Percentiles rank a stretch among this genome's conserved stretches.
Evolutionary conservation across 2,113 vertebrate species (phyloP).

Genomic region (Craseonycteris thonglongyai): DNA sequence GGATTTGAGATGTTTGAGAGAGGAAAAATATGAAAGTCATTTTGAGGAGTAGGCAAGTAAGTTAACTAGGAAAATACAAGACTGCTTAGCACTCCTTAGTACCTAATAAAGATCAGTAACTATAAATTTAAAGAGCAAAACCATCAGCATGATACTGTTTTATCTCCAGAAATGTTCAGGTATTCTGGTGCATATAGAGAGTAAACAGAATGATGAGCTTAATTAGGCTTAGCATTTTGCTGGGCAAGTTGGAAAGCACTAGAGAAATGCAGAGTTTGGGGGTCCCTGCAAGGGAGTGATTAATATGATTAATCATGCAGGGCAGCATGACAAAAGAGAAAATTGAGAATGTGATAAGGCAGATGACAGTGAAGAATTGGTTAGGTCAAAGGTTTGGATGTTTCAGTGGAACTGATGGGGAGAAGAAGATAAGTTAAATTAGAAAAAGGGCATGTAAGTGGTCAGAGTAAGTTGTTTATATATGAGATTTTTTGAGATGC

Average conservation of each 20-base stretch:
- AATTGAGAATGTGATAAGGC: slow-evolving; percentile 33
- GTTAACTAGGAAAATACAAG: not conserved
- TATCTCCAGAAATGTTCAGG: not conserved
- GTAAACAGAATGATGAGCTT: slow-evolving; percentile 31
- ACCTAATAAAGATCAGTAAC: not conserved
- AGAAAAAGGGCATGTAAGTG: not conserved
- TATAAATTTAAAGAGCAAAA: slow-evolving; percentile 7
- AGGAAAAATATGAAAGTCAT: not conserved
- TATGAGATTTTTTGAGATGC: not conserved
- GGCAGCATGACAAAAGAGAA: not conserved
- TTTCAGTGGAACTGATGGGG: not conserved
- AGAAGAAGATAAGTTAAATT: not conserved
- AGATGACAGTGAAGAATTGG: slow-evolving; percentile 48
- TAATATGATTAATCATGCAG: slow-evolving; percentile 40
- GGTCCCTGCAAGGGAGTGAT: not conserved
- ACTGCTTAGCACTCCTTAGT: not conserved
- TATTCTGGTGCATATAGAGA: not conserved
- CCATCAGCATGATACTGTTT: not conserved
- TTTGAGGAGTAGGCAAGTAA: not conserved
- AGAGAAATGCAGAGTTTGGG: not conserved
- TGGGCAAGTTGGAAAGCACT: slow-evolving; percentile 22
- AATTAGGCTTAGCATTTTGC: slow-evolving; percentile 15
- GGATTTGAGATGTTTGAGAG: not conserved
- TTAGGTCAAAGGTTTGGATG: slow-evolving; percentile 6
- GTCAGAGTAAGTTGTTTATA: not conserved